These are phyloP conservation scores for Xiphias gladius DNA, from an alignment of 2,113 vertebrate genomes.

Conservation along the genomic window DNA sequence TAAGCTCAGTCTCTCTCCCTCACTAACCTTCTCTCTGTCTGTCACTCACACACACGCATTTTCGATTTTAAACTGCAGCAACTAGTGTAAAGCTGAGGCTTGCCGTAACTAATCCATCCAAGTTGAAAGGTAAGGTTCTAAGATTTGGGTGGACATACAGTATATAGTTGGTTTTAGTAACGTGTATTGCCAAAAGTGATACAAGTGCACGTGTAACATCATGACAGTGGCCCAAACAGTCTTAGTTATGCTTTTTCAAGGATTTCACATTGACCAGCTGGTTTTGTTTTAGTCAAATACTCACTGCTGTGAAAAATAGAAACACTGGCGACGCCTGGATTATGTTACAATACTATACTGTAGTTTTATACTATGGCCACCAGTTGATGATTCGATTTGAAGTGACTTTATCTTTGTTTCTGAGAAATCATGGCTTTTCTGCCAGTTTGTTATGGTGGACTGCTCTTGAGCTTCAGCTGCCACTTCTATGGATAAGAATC, in stretches of 20 bases:
- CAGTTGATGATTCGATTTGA: too few species aligned
- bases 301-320: too few species aligned
- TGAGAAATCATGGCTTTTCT: background rate
- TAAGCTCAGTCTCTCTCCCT: slow-evolving; percentile 38
- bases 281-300: too few species aligned
- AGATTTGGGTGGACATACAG: background rate
- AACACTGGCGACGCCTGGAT: too few species aligned
- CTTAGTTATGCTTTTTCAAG: too few species aligned
- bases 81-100: slow-evolving; percentile 5
- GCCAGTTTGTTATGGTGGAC: too few species aligned
- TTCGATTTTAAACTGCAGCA: slow-evolving; percentile 28
- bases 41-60: background rate
- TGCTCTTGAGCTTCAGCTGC: too few species aligned
- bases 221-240: background rate
- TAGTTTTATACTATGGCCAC: background rate
- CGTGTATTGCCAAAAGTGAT: background rate
- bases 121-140: background rate
- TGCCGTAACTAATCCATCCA: background rate
- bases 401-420: too few species aligned
- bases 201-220: background rate
- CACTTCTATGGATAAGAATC: too few species aligned
- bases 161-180: background rate
- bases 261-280: too few species aligned
- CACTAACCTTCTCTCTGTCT: slow-evolving; percentile 9
- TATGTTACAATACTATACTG: too few species aligned